Base-by-base conservation (phyloP, 1,140 invertebrate species). In the Drosophila novamexicana region DNA sequence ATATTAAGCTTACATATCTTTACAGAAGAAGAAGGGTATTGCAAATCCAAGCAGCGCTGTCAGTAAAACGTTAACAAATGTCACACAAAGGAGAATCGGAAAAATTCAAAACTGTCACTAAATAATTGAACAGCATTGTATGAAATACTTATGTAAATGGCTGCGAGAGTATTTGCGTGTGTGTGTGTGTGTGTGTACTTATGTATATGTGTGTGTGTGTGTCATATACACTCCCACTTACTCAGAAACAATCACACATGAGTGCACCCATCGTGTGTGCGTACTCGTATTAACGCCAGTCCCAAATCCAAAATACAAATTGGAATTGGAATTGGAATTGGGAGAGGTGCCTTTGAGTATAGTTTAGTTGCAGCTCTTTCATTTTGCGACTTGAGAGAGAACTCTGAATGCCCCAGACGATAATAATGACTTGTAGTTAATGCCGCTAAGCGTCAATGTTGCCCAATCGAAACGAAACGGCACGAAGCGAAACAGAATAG, bases 371-470 rank as follows among this genome's bases (percentile, higher is more conserved):
- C 29, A 66, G 57, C 52, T 40, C 36, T 62, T 62, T 69, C 37
- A 50, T 69, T 58, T 62, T 29, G 42, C 8, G 29, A 57, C 52
- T 75, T 75, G 36, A 66, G 54, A 12, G 29, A 29, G 18, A 8
- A 2, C 29, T n/a, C n/a, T 42, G 58, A 86, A 88, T 73, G 58
- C 80, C 80, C 84, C 37, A 72, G 84, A 80, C 80, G 83, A 84
- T 89, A 84, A 84, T 89, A 88, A 89, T 82, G 80, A 81, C 84
- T 89, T 81, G 80, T 78, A 78, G 84, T 89, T 89, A 88, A 88
- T 78, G 77, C 74, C 67, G 75, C 68, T 71, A 69, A 73, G 84
- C 74, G 77, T 44, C 73, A 37, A 61, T 61, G 70, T 45, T 68
- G 64, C 56, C 39, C 50, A 70, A 64, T 39, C 50, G 56, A 53